Conservation (phyloP, 2,888 invertebrate genomes). For the Pedicia rivosa region DNA sequence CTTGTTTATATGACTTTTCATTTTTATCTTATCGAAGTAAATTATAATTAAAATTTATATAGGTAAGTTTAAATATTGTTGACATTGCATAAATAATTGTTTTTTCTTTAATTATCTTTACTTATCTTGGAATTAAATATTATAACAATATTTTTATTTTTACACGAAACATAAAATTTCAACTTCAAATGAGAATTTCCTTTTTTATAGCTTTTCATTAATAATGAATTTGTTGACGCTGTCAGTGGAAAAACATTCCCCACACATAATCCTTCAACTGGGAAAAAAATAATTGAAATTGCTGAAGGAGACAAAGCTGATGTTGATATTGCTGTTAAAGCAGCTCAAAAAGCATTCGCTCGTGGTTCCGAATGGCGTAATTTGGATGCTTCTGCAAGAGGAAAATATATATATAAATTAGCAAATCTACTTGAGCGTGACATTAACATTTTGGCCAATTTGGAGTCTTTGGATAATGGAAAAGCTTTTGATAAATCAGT, state of each 20-base stretch:
- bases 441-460: slow-evolving; percentile 47
- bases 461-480: slow-evolving; percentile 70
- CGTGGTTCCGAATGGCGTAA: slow-evolving; percentile 59
- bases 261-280: slow-evolving; percentile 70
- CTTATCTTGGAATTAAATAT: too few species aligned
- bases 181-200: too few species aligned
- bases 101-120: too few species aligned
- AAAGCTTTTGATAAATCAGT: slow-evolving; percentile 46
- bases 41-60: too few species aligned
- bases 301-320: slow-evolving; percentile 80
- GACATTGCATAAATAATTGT: too few species aligned
- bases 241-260: slow-evolving; percentile 73
- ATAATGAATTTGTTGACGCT: slow-evolving; percentile 69
- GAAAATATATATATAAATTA: slow-evolving; percentile 32
- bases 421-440: slow-evolving; percentile 68
- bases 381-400: slow-evolving; percentile 68
- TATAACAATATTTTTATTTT: too few species aligned
- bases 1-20: too few species aligned
- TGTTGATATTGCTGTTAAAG: slow-evolving; percentile 62
- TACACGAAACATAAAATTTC: too few species aligned
- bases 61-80: too few species aligned
- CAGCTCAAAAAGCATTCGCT: slow-evolving; percentile 62
- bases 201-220: slow-evolving; percentile 53
- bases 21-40: too few species aligned
- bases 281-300: slow-evolving; percentile 54